Percentiles rank a stretch among this genome's conserved stretches.
Evolutionary conservation across 1,140 invertebrate species (phyloP).

Genomic region (Apolygus lucorum): DNA sequence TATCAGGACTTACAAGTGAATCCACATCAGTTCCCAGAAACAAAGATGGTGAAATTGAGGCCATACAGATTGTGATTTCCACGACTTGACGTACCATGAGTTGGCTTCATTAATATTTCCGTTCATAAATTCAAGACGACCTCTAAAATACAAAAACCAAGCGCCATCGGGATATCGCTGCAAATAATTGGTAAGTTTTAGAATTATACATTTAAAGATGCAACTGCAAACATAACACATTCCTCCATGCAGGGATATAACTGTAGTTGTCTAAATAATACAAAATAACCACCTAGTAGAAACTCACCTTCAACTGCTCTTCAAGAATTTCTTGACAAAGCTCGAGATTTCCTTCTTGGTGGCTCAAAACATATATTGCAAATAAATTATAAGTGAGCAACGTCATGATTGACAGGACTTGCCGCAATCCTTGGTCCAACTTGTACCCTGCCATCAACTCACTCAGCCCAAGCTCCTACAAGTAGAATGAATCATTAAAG

Average conservation of each 20-base stretch:
- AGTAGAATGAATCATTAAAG: constrained; percentile 24
- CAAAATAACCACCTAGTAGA: no score
- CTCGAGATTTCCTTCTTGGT: constrained; percentile 66
- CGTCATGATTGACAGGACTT: constrained; percentile 75
- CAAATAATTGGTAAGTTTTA: no score
- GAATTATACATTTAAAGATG: no score
- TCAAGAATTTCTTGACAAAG: constrained; percentile 64
- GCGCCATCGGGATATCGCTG: constrained; percentile 72
- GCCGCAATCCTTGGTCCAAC: constrained; percentile 61
- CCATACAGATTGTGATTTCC: constrained; percentile 79
- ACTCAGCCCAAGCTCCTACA: constrained; percentile 58
- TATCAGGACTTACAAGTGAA: constrained; percentile 57
- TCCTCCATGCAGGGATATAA: no score
- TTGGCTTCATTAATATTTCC: constrained; percentile 69
- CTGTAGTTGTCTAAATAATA: no score
- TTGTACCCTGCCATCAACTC: constrained; percentile 64
- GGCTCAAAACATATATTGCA: constrained; percentile 70
- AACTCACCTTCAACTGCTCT: constrained; percentile 53
- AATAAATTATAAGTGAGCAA: constrained; percentile 77
- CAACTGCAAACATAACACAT: no score
- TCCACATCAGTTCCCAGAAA: constrained; percentile 93
- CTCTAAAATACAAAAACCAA: constrained; percentile 88
- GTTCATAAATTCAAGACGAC: constrained; percentile 68
- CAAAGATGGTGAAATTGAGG: constrained; percentile 90
- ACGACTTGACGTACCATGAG: constrained; percentile 70